phyloP scores from a whole-genome alignment of 23 tunicate species.

The Styela clava region DNA sequence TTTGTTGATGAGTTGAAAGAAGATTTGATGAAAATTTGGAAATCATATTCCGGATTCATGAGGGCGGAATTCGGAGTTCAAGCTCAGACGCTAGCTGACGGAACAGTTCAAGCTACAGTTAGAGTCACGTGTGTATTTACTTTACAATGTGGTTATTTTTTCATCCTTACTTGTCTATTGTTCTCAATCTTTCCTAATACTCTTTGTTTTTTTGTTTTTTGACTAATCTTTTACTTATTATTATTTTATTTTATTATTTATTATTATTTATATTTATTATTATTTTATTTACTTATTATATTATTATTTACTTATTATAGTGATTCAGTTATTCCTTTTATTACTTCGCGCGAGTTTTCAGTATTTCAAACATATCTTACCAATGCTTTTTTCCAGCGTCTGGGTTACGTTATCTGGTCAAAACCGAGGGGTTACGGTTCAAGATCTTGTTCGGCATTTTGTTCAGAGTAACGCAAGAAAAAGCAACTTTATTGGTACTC shows the following conservation, averaged over 20 bases:
- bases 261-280: too few species aligned
- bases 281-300: too few species aligned
- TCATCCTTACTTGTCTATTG: too few species aligned
- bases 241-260: too few species aligned
- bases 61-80: neutral
- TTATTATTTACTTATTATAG: too few species aligned
- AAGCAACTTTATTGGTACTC: neutral
- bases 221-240: too few species aligned
- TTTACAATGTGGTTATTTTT: too few species aligned
- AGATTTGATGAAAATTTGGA: neutral
- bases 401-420: neutral
- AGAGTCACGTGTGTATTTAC: neutral
- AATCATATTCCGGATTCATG: neutral
- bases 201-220: too few species aligned
- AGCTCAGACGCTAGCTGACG: neutral
- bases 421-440: neutral
- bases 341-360: too few species aligned
- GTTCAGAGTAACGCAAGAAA: neutral
- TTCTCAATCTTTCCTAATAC: too few species aligned
- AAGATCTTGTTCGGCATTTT: neutral
- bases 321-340: too few species aligned
- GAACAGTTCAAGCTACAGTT: neutral
- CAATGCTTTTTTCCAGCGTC: neutral
- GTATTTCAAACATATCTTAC: too few species aligned
- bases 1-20: neutral